These are phyloP conservation scores for Atrina japonica DNA, from an alignment of 2,888 invertebrate species.

Conservation along the genomic window DNA sequence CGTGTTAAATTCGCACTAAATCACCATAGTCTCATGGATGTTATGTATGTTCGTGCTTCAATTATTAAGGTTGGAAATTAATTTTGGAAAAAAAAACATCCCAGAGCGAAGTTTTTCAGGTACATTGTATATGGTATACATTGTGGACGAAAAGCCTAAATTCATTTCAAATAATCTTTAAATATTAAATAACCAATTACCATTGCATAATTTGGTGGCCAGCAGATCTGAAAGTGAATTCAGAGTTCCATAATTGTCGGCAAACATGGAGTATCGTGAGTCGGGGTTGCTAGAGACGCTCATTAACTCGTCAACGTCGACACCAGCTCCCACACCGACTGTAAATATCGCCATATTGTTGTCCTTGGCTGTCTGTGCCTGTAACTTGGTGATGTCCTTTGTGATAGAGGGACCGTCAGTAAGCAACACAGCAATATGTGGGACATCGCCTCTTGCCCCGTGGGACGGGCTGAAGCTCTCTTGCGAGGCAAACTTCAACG, in stretches of 20 bases:
- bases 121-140: no score
- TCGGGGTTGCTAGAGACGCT: constrained; percentile 65
- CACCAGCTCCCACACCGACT: constrained; percentile 59
- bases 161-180: no score
- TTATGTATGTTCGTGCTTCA: no score
- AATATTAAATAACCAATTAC: no score
- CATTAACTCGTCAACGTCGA: constrained; percentile 60
- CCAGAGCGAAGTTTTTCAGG: no score
- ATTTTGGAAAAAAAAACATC: no score
- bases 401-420: constrained; percentile 64
- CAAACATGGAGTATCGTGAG: constrained; percentile 54
- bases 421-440: constrained; percentile 62
- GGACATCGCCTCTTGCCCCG: constrained; percentile 60
- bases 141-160: no score
- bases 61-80: no score
- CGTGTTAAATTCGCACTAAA: no score
- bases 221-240: constrained; percentile 52
- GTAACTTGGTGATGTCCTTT: constrained; percentile 58
- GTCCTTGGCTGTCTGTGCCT: constrained; percentile 65
- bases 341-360: constrained; percentile 61
- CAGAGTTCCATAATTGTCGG: constrained; percentile 60
- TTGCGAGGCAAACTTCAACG: constrained; percentile 61
- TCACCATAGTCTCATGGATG: no score
- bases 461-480: constrained; percentile 64
- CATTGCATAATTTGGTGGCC: constrained; percentile 62